Conservation (phyloP, 2,888 invertebrate species). For the Cantharis lateralis region DNA sequence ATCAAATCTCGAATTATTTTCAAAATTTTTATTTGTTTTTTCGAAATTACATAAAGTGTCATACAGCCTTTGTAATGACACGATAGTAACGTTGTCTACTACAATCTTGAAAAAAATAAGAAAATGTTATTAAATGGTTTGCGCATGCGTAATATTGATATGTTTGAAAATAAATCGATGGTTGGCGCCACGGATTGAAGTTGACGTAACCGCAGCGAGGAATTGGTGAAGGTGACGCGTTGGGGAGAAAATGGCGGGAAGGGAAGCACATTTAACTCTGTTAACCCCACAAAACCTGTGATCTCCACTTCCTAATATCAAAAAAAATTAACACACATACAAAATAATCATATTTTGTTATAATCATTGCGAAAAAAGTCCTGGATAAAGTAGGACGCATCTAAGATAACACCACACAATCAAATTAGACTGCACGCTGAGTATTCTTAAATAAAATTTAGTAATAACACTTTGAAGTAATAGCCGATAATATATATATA, state of each 20-base stretch:
- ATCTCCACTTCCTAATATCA: constrained; percentile 57
- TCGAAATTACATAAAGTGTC: no score
- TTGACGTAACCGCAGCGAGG: neutral
- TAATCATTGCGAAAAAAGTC: constrained; percentile 36
- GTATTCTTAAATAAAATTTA: constrained; percentile 57
- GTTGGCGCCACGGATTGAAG: neutral
- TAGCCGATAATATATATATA: constrained; percentile 47
- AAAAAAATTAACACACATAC: constrained; percentile 51
- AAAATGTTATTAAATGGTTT: no score
- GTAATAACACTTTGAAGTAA: constrained; percentile 52
- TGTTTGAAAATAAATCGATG: no score
- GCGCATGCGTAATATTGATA: no score
- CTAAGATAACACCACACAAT: constrained; percentile 56
- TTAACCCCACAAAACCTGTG: constrained; percentile 54
- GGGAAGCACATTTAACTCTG: constrained; percentile 33
- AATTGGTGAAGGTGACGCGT: neutral
- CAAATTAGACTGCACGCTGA: constrained; percentile 60
- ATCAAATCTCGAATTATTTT: no score
- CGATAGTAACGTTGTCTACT: neutral
- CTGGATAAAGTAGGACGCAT: constrained; percentile 23
- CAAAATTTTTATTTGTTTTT: no score
- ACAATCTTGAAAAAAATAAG: neutral
- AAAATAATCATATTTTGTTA: constrained; percentile 53
- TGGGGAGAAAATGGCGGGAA: neutral
- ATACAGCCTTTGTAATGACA: neutral